A percentile compares a stretch with the other conserved stretches of the same genome.
Evolutionary conservation across 37 sponge, comb jelly and placozoan genomes (phyloP).

Genomic region (Chondrilla cf. caribensis): DNA sequence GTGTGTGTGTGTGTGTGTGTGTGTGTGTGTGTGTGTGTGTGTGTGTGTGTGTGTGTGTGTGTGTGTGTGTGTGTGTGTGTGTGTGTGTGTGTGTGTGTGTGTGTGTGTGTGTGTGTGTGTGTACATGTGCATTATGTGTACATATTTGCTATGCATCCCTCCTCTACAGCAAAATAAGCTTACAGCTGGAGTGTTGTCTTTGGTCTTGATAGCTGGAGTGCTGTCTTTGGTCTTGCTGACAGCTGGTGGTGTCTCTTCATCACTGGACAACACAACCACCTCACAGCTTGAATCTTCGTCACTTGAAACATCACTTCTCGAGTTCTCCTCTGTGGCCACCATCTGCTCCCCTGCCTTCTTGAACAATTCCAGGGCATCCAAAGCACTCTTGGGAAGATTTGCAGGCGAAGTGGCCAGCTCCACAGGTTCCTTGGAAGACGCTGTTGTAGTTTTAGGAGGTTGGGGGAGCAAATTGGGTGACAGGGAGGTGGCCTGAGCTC

Average conservation of each 20-base stretch:
- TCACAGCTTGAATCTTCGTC: neutral
- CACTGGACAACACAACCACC: neutral
- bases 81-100: too few relatives aligned
- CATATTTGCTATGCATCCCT: neutral
- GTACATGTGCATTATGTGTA: neutral
- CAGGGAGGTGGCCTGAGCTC: too few relatives aligned
- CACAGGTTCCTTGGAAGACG: too few relatives aligned
- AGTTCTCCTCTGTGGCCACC: neutral
- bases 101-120: neutral
- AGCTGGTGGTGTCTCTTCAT: neutral
- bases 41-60: neutral
- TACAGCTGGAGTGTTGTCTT: neutral
- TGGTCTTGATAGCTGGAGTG: neutral
- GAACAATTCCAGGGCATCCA: neutral
- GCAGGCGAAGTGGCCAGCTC: too few relatives aligned
- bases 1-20: slow-evolving; percentile 26
- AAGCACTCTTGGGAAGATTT: neutral
- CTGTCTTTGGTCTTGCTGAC: neutral
- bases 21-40: neutral
- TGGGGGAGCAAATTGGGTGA: too few relatives aligned
- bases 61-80: neutral
- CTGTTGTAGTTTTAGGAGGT: too few relatives aligned
- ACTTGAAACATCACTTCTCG: too few relatives aligned
- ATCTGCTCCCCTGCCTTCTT: slow-evolving; percentile 12
- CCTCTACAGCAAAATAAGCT: too few relatives aligned